A percentile compares a stretch with the other conserved stretches of the same genome.
phyloP scores from a whole-genome alignment of 2,888 invertebrate species.

The Eristalis intricaria region DNA sequence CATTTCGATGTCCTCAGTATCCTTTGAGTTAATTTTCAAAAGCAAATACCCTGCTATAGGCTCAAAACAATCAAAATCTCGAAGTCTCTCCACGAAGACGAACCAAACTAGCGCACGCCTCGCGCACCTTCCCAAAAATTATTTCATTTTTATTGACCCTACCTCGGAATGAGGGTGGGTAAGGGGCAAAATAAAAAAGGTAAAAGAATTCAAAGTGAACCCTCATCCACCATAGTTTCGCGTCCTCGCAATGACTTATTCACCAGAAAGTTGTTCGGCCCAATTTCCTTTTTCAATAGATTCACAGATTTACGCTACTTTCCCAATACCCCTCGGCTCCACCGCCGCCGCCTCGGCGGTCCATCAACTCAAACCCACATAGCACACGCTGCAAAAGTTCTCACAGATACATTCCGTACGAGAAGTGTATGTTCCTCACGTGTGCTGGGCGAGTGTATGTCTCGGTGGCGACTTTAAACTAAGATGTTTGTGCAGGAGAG shows the following conservation, averaged over 20 bases:
- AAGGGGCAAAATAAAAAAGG: neutral
- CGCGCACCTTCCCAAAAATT: neutral
- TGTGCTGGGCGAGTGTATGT: conserved; percentile 3
- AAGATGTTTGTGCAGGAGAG: conserved; percentile 52
- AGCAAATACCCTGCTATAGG: neutral
- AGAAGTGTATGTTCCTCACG: neutral
- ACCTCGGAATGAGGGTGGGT: neutral
- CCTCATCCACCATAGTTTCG: conserved; percentile 2
- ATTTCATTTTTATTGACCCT: neutral
- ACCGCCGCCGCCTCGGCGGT: neutral
- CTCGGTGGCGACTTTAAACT: conserved; percentile 66
- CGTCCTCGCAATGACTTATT: conserved; percentile 35
- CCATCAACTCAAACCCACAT: neutral
- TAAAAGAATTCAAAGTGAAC: conserved; percentile 10
- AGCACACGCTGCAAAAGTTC: conserved; percentile 38
- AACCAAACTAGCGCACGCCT: neutral
- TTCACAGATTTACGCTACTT: conserved; percentile 47
- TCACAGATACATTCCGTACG: conserved; percentile 30
- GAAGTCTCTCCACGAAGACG: neutral
- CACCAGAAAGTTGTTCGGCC: conserved; percentile 51
- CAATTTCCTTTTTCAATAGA: conserved; percentile 50
- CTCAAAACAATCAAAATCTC: neutral
- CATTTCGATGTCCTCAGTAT: too few species aligned
- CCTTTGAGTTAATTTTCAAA: neutral
- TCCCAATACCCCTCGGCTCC: neutral